These are phyloP conservation scores for Gadopsis marmoratus DNA, from an alignment of 2,797 vertebrate species.

Conservation along the genomic window DNA sequence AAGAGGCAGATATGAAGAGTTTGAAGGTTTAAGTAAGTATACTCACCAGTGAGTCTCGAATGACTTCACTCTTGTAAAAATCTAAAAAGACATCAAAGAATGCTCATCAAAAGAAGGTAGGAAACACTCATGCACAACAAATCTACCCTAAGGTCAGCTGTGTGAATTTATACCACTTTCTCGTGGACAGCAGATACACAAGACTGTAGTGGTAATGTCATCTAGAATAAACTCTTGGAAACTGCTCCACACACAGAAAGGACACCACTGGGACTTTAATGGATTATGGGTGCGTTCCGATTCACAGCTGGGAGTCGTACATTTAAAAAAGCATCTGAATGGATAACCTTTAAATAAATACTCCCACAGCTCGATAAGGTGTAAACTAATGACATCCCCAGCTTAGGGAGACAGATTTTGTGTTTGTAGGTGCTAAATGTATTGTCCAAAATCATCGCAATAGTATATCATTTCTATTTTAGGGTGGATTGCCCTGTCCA, in stretches of 20 bases:
- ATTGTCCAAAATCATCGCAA: neutral
- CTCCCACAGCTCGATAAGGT: neutral
- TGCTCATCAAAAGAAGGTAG: slow-evolving; percentile 32
- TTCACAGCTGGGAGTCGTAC: neutral
- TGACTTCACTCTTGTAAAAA: slow-evolving; percentile 98
- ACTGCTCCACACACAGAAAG: neutral
- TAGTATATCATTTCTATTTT: neutral
- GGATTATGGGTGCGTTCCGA: neutral
- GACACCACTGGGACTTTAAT: neutral
- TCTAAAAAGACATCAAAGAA: slow-evolving; percentile 80
- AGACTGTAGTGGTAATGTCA: neutral
- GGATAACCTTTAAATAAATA: neutral
- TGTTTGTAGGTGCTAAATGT: neutral
- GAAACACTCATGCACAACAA: neutral
- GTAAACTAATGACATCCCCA: neutral
- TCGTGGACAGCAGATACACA: neutral
- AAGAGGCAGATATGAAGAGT: neutral
- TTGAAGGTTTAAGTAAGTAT: slow-evolving; percentile 29
- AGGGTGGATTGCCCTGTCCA: neutral
- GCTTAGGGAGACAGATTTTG: neutral
- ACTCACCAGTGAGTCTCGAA: slow-evolving; percentile 99
- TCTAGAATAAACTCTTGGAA: neutral
- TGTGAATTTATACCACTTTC: neutral
- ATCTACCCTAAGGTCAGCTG: neutral
- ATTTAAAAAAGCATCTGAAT: neutral